Evolutionary conservation across 2,888 invertebrate species (phyloP), one percentile per base, ranked within the genome.

Genomic region (Parthenolecanium corni): DNA sequence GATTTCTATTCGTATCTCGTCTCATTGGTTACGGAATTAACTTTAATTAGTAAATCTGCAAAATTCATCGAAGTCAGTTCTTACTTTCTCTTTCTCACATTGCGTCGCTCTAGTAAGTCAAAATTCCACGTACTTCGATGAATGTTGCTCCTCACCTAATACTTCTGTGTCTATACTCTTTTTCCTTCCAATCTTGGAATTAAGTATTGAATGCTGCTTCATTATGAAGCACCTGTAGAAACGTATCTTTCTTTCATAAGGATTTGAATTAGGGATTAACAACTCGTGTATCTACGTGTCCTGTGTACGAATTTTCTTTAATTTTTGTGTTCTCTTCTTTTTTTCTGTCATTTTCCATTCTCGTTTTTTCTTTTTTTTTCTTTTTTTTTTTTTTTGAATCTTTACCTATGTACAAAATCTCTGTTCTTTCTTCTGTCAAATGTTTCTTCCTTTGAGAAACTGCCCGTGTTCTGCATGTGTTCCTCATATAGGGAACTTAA

Each of bases 1-100:
- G 57, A 57, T 57, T 57, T 42, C 20, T 31, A 25, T 2, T 21
- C 14, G 57, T 57, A 57, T 31, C 57, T 42, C 11, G 21, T 57
- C 47, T 47, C 57, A 57, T 11, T 46, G 57, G 57, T 57, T 57
- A 57, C 44, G 57, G 57, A n/a, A 24, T 46, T 42, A 42, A 18
- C 18, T 42, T 38, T 38, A 38, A 14, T 18, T 16, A 42, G 18
- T 14, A 42, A 9, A 14, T n/a, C n/a, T 4, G 18, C 44, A 16
- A 42, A 14, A 18, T 42, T 42, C 44, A 42, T 18, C 44, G 44
- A 18, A 42, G 18, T 42, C 18, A 4, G 5, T 42, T 18, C 44
- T 14, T 42, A 16, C 14, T 38, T 38, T n/a, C n/a, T 31, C 31
- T 31, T 31, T 31, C 31, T 31, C 9, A 9, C 4, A 31, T 9